Evolutionary conservation across 1,140 invertebrate species (phyloP).

Genomic region (Drosophila ironensis): DNA sequence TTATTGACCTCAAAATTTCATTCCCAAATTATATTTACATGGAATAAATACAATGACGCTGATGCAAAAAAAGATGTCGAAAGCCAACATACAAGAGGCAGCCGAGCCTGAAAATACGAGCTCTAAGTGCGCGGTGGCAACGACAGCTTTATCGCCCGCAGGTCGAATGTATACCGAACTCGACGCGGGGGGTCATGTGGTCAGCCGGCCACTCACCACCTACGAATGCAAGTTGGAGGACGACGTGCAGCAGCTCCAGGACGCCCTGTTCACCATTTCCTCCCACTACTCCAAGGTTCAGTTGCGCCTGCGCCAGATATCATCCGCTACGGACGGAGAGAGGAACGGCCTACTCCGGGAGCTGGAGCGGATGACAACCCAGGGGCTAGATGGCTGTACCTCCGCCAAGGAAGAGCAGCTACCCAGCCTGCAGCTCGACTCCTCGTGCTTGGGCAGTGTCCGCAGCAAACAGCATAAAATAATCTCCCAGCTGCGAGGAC

Average conservation of each 20-base stretch:
- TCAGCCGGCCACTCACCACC: slow-evolving; percentile 35
- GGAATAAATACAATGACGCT: background rate
- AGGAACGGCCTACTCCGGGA: slow-evolving; percentile 35
- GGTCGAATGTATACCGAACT: background rate
- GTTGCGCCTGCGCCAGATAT: slow-evolving; percentile 61
- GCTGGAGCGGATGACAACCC: slow-evolving; percentile 31
- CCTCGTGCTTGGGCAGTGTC: slow-evolving; percentile 25
- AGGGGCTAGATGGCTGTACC: slow-evolving; percentile 20
- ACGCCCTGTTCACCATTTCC: slow-evolving; percentile 50
- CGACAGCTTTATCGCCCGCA: no score
- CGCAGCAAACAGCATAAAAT: slow-evolving; percentile 41
- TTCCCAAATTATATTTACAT: no score
- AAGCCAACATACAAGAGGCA: background rate
- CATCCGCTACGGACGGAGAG: slow-evolving; percentile 26
- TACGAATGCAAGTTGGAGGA: slow-evolving; percentile 60
- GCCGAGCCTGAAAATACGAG: background rate
- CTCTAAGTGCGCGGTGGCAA: background rate
- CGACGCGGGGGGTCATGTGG: slow-evolving; percentile 7
- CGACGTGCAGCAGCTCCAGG: slow-evolving; percentile 55
- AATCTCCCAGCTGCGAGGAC: slow-evolving; percentile 25
- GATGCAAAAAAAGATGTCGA: background rate
- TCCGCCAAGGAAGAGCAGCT: background rate
- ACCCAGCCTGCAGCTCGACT: slow-evolving; percentile 29
- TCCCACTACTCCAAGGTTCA: slow-evolving; percentile 66
- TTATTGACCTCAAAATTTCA: no score